Evolutionary conservation across 2,113 vertebrate genomes (phyloP).

Genomic region (Forbesichthys agassizii): DNA sequence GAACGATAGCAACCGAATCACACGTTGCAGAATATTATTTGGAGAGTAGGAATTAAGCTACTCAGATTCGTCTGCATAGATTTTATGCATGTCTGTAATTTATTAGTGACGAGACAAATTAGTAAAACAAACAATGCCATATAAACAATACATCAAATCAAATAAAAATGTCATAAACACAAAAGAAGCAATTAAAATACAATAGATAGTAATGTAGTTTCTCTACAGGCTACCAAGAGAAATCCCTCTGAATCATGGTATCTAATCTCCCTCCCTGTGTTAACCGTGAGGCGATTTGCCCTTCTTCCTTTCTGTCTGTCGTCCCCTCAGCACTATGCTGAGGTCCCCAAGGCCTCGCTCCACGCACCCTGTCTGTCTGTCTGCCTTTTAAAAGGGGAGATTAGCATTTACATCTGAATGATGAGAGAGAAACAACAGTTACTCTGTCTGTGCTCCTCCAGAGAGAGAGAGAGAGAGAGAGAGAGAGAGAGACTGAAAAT

Average conservation of each 20-base stretch:
- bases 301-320: constrained; percentile 38
- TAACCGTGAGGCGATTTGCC: constrained; percentile 32
- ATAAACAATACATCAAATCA: background rate
- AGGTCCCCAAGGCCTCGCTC: constrained; percentile 26
- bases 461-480: constrained; percentile 35
- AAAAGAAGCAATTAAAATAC: background rate
- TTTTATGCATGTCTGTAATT: too few species aligned
- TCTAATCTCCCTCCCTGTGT: constrained; percentile 50
- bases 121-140: too few species aligned
- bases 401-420: constrained; percentile 98
- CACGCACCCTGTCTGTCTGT: constrained; percentile 58
- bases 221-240: constrained; percentile 67
- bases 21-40: too few species aligned
- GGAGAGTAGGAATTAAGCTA: too few species aligned
- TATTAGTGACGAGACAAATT: too few species aligned
- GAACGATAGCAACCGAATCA: too few species aligned
- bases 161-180: background rate
- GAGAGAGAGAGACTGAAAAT: constrained; percentile 49
- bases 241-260: constrained; percentile 77
- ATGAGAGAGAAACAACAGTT: constrained; percentile 89
- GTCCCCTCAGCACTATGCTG: constrained; percentile 46
- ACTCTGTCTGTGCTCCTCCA: constrained; percentile 82
- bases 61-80: too few species aligned
- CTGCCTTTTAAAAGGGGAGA: constrained; percentile 82
- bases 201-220: constrained; percentile 37